These are phyloP conservation scores for Apodemus agrarius DNA, from an alignment of 2,797 vertebrate genomes.

Conservation along the genomic window DNA sequence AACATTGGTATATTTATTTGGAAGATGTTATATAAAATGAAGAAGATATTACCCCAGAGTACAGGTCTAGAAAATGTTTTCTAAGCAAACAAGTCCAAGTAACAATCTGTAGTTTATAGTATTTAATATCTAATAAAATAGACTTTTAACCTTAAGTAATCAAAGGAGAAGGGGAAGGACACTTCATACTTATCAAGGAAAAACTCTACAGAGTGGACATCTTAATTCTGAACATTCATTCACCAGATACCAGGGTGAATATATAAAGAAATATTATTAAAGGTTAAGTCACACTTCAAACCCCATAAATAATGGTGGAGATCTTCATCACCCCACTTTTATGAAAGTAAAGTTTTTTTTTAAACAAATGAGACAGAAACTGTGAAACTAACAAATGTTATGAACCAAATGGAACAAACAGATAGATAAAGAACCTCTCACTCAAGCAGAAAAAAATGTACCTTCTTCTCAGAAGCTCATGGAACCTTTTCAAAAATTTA, in stretches of 20 bases:
- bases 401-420: neutral
- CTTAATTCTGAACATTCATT: neutral
- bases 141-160: no score
- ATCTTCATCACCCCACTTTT: neutral
- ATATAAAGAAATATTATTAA: neutral
- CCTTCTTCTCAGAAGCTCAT: neutral
- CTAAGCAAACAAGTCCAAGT: no score
- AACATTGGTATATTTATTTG: neutral
- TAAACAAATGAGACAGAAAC: neutral
- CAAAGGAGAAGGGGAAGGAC: neutral
- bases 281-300: neutral
- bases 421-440: neutral
- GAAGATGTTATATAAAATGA: neutral
- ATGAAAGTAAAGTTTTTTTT: neutral
- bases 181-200: neutral
- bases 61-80: neutral
- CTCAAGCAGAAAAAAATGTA: neutral
- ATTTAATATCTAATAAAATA: no score
- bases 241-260: neutral
- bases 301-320: neutral
- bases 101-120: no score
- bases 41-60: neutral
- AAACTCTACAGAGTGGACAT: neutral
- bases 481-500: neutral
- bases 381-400: neutral